phyloP scores from a whole-genome alignment of 2,113 vertebrate species.

The Azemiops feae region DNA sequence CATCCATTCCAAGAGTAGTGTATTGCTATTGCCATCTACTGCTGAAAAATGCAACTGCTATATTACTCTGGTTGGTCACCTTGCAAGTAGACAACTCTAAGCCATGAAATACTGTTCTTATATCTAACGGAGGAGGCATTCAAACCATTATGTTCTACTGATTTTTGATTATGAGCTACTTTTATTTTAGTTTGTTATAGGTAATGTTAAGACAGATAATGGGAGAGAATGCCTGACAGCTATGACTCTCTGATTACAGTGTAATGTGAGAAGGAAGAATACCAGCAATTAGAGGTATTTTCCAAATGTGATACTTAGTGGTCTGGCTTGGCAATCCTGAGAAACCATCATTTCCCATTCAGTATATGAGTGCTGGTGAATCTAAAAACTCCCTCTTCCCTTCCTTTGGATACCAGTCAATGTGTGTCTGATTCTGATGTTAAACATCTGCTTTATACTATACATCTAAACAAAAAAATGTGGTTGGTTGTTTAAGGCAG shows the following conservation, averaged over 20 bases:
- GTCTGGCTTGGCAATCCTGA: background rate
- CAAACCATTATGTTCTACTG: background rate
- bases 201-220: background rate
- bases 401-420: background rate
- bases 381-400: background rate
- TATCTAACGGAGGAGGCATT: background rate
- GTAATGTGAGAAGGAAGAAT: background rate
- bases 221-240: background rate
- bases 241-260: background rate
- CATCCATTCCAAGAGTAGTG: background rate
- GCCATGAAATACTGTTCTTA: background rate
- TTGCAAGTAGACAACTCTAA: background rate
- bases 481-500: background rate
- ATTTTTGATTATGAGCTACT: background rate
- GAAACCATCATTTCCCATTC: background rate
- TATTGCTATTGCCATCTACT: conserved; percentile 46
- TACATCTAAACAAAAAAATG: background rate
- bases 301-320: background rate
- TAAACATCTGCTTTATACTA: background rate
- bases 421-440: background rate
- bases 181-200: background rate
- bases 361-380: background rate
- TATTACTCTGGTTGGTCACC: background rate
- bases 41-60: background rate
- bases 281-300: background rate